Conservation (phyloP, 2,113 vertebrate species). For the Indri indri region DNA sequence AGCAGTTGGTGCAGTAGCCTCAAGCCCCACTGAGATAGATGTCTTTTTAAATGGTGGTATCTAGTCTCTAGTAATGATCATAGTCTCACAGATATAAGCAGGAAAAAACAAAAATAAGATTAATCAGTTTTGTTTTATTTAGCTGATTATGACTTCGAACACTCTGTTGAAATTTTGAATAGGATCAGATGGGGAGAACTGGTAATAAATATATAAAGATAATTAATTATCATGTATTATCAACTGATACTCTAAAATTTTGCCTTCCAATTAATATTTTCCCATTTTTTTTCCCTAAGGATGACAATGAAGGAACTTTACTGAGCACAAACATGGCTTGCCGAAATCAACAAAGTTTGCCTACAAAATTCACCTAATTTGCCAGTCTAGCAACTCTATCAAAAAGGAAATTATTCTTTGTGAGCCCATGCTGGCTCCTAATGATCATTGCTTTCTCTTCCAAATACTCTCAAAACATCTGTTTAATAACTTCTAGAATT, state of each 20-base stretch:
- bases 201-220: background rate
- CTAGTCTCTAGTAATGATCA: background rate
- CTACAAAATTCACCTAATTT: constrained; percentile 64
- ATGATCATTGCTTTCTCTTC: constrained; percentile 44
- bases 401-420: constrained; percentile 60
- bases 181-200: background rate
- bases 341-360: constrained; percentile 38
- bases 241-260: background rate
- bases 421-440: constrained; percentile 45
- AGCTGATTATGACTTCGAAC: background rate
- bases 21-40: background rate
- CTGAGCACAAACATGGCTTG: background rate
- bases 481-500: constrained; percentile 48
- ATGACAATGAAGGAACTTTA: background rate
- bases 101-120: background rate
- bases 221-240: background rate
- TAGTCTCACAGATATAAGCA: background rate
- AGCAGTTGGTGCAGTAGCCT: background rate
- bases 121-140: background rate
- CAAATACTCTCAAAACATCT: constrained; percentile 57
- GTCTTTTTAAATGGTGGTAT: background rate
- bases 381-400: constrained; percentile 54
- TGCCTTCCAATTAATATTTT: background rate
- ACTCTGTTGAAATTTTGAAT: background rate
- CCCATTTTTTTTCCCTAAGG: background rate